Conservation (phyloP, 2,113 vertebrate species). For the Megaceryle torquata region DNA sequence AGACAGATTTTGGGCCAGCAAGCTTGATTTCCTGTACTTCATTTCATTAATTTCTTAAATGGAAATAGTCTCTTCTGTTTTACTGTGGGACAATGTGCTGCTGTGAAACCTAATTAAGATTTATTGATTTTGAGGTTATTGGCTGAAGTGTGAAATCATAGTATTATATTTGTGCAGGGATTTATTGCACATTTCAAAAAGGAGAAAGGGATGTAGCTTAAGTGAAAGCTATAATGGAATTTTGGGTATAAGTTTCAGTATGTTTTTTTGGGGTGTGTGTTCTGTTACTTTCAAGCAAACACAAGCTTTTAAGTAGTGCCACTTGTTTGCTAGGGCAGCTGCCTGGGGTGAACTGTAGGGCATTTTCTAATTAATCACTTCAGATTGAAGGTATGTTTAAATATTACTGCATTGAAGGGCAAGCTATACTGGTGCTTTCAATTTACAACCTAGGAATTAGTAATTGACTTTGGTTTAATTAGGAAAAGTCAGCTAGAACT, state of each 20-base stretch:
- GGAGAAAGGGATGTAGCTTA: neutral
- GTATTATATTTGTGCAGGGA: neutral
- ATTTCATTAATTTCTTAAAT: neutral
- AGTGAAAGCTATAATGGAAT: neutral
- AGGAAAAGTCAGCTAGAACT: neutral
- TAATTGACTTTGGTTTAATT: slow-evolving; percentile 44
- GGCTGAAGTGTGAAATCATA: neutral
- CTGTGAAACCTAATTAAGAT: neutral
- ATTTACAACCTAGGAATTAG: neutral
- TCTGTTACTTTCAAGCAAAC: neutral
- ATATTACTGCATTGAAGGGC: neutral
- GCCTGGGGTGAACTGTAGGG: neutral
- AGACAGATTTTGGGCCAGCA: neutral
- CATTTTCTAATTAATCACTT: slow-evolving; percentile 32
- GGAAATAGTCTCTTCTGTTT: neutral
- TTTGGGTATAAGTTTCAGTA: neutral
- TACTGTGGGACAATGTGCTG: neutral
- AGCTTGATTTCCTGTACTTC: neutral
- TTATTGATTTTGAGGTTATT: neutral
- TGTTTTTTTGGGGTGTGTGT: neutral
- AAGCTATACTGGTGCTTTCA: neutral
- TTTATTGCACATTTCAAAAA: slow-evolving; percentile 8
- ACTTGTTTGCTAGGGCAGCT: neutral
- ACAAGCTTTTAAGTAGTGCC: neutral
- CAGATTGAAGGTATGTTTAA: slow-evolving; percentile 33